Percentiles rank a stretch among this genome's conserved stretches.
Conservation (phyloP, 92 coral and sea anemone species). For the Porites divaricata region DNA sequence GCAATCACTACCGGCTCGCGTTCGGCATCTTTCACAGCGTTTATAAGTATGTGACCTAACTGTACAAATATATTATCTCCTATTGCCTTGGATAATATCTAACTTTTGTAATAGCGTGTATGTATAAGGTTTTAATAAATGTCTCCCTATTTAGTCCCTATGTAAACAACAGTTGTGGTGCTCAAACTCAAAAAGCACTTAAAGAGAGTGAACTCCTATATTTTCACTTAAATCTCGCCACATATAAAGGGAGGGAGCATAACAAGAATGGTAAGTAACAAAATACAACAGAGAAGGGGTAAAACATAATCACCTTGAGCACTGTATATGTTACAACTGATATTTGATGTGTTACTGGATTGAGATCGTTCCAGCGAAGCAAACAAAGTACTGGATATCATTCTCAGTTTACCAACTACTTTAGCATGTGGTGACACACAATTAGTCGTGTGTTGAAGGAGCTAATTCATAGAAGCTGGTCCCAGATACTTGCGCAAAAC, state of each 20-base stretch:
- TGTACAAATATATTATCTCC: conserved; percentile 32
- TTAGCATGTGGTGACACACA: conserved; percentile 42
- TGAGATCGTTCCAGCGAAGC: conserved; percentile 26
- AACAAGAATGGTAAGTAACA: background rate
- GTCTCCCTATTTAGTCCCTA: background rate
- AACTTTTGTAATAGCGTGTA: background rate
- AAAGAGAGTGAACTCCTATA: background rate
- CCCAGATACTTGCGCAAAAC: background rate
- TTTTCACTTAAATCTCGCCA: background rate
- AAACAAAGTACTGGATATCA: conserved; percentile 15
- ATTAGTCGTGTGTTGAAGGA: background rate
- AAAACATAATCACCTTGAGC: background rate
- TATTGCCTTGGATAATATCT: conserved; percentile 21
- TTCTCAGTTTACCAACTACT: conserved; percentile 37
- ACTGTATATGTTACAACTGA: conserved; percentile 17
- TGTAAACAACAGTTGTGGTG: background rate
- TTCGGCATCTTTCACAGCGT: background rate
- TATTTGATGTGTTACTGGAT: background rate
- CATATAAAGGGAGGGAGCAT: background rate
- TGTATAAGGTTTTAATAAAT: background rate
- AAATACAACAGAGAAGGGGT: background rate
- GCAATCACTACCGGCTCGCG: background rate
- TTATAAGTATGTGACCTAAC: conserved; percentile 1
- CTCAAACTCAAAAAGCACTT: background rate
- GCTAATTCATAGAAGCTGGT: background rate